Evolutionary conservation across 2,797 vertebrate species (phyloP).

Genomic region (Garrulus glandarius): DNA sequence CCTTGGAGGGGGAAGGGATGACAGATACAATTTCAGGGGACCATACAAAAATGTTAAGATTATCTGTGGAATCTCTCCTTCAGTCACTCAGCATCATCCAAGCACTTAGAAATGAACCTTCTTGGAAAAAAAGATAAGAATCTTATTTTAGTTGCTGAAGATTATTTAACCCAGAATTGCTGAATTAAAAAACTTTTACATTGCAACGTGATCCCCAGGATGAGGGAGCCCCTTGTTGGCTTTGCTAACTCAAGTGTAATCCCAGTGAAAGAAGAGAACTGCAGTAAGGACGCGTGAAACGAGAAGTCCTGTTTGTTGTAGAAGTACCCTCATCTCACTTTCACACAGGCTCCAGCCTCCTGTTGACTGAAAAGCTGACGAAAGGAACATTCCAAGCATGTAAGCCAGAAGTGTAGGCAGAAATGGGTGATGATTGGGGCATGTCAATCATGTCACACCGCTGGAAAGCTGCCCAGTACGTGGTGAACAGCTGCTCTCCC

Average conservation of each 20-base stretch:
- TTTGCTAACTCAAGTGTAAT: background rate
- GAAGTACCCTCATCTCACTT: background rate
- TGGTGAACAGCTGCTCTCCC: conserved; percentile 43
- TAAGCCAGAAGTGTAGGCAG: background rate
- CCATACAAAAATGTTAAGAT: background rate
- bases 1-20: background rate
- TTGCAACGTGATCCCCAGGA: background rate
- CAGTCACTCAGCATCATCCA: background rate
- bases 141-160: background rate
- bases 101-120: background rate
- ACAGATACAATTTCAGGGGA: background rate
- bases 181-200: background rate
- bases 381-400: background rate
- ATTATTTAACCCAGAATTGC: background rate
- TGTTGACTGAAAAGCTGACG: background rate
- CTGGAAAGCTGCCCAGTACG: background rate
- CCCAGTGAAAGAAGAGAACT: background rate
- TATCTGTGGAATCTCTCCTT: background rate
- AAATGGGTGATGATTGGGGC: conserved; percentile 27
- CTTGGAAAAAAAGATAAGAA: background rate
- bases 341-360: background rate
- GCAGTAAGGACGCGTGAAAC: fast-evolving
- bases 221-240: background rate
- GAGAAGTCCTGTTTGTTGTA: background rate
- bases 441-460: conserved; percentile 38